Base-by-base conservation (phyloP, 2,113 vertebrate genomes). In the Anolis sagrei region DNA sequence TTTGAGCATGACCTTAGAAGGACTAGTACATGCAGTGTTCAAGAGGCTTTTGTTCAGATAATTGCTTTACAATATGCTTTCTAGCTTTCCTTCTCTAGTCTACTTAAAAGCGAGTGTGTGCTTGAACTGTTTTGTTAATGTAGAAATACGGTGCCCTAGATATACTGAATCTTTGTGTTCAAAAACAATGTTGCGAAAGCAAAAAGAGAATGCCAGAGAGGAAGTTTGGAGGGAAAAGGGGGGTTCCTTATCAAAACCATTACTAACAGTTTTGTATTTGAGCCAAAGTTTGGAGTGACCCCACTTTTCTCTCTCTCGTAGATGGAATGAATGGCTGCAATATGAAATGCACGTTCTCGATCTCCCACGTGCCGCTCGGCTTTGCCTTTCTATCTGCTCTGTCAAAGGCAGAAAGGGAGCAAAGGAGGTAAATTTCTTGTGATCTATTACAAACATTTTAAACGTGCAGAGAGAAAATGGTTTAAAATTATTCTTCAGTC, bases 291-390 rank as follows among this genome's bases (percentile, higher is more conserved):
- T 48, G 81, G 11, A 18, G 69, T 89, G 68, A 80, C 34, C 8
- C 18, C 82, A 9, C 3, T 68, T 62, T 88, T 82, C 68, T 74
- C 68, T 86, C 86, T 85, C 72, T 34, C 75, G 0, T 80, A 99
- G 98, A 79, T 99, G 98, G 98, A 99, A 98, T 79, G 98, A 99
- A 83, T 99, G 98, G 98, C 97, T 99, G 79, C 94, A 96, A 36
- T 99, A 99, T 77, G 98, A 99, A 73, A 99, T 99, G 97, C 98
- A 98, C 95, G 98, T 99, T 96, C 97, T 97, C 81, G 98, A 99
- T 87, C 97, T 99, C 85, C 98, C 98, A 10, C 97, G 98, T n/a
- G 98, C 98, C 64, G 98, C 98, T 90, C 97, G 98, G 69, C 98
- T 99, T 91, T 99, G 98, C 94, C 97, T 99, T 64, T 99, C 98